Evolutionary conservation across 2,113 vertebrate species (phyloP), one percentile per base, ranked within the genome.

Genomic region (Amia ocellicauda): DNA sequence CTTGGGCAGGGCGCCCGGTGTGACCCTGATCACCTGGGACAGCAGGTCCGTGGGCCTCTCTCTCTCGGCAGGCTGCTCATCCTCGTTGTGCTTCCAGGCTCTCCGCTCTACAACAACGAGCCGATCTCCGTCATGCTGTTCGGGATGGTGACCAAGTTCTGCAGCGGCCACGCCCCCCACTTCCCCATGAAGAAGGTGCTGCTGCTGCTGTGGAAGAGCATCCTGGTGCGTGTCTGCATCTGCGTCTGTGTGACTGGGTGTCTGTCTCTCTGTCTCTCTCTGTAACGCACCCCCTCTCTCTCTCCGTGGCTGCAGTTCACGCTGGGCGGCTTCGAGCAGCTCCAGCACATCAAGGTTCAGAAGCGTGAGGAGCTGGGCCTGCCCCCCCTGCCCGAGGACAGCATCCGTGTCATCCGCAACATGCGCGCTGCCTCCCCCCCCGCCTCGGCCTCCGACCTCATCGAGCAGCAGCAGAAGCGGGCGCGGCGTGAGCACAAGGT

Each of bases 171-270:
- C 0, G 96, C 96, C 1, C 96, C 96, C 0, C 96, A 98, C 66
- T 98, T 98, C 67, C 96, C 96, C 40, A 98, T 98, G 96, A 98
- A 98, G 85, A 98, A 98, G 69, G 96, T 96, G 47, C 76, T 98
- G 24, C 68, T 98, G 76, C 82, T 98, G 73, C 85, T 98, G 22
- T 98, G 96, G 96, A 98, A 98, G 74, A 95, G 89, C 36, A 91
- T 98, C 19, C 81, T 98, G 92, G 97, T 98, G 73, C 93, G 93
- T 64, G 36, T 36, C 14, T 9, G 0, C 22, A 22, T 26, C 47
- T 36, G 28, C 14, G 42, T 5, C 41, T 22, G 11, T 51, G 2
- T 56, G 14, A 57, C 28, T 2, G 9, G n/a, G n/a, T n/a, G n/a
- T n/a, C 0, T n/a, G n/a, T n/a, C n/a, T n/a, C n/a, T n/a, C n/a